Base-by-base conservation (phyloP, 53 echinoderm and acorn worm species). In the Apostichopus leukothele region DNA sequence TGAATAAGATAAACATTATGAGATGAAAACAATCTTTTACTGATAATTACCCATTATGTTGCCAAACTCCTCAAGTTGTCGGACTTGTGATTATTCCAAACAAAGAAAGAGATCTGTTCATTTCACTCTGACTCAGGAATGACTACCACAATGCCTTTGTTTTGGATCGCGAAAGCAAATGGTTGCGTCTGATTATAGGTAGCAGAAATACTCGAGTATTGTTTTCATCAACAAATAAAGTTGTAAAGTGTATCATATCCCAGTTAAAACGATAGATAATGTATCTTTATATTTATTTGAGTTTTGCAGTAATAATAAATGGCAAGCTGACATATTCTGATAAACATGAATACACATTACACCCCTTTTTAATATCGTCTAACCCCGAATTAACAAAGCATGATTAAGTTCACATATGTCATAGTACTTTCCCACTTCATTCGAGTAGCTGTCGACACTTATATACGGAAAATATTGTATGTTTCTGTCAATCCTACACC, bases 91-190 rank as follows among this genome's bases (percentile, higher is more conserved):
- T 81, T 57, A 81, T 81, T 81, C 81, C 81, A 52, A 81, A 81
- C 81, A 81, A 81, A 81, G 81, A 54, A 54, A 81, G 81, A 81
- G 59, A 54, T 21, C 81, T 81, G 81, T 57, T 81, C 81, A 81
- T 81, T 81, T 81, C 81, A 81, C 54, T 54, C 22, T 81, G 81
- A 81, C 81, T 59, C 54, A 57, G 52, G 81, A 81, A 81, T 81
- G 81, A 81, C 81, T 81, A 81, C 81, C 81, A 81, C 81, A 81
- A 81, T 81, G 81, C 54, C 81, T 81, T 81, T 81, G 81, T 81
- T 81, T 81, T 81, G 81, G 81, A 81, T 54, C 54, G 10, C 21
- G 19, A 71, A 19, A 16, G 18, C 71, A 71, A 16, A 19, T 71
- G 71, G 71, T 71, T 71, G 71, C 18, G 20, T 71, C 71, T 71